These are phyloP conservation scores for Tetheella fluctuosa DNA, from an alignment of 2,888 invertebrate genomes.

Conservation along the genomic window DNA sequence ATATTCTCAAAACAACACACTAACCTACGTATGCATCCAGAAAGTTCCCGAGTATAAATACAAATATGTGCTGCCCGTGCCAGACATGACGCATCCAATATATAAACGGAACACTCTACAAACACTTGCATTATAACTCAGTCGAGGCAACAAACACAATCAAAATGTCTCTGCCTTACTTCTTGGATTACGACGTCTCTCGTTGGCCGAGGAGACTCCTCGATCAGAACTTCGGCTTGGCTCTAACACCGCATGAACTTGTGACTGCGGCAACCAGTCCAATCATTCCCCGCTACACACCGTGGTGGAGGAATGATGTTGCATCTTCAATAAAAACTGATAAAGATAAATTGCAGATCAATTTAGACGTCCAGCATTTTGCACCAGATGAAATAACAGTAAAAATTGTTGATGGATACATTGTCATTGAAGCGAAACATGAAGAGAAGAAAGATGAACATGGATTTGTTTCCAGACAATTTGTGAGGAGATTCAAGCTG, in stretches of 20 bases:
- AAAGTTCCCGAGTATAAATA: slow-evolving; percentile 47
- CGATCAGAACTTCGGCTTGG: slow-evolving; percentile 74
- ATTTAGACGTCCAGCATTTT: slow-evolving; percentile 90
- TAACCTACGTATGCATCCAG: slow-evolving; percentile 35
- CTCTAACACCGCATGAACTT: slow-evolving; percentile 71
- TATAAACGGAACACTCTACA: slow-evolving; percentile 39
- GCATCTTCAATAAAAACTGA: slow-evolving; percentile 80
- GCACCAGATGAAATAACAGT: slow-evolving; percentile 90
- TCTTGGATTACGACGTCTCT: slow-evolving; percentile 64
- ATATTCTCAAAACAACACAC: neutral
- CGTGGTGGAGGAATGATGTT: slow-evolving; percentile 72
- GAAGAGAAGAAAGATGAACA: slow-evolving; percentile 91
- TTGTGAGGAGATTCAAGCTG: slow-evolving; percentile 87
- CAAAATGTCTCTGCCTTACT: slow-evolving; percentile 68
- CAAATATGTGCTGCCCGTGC: slow-evolving; percentile 25
- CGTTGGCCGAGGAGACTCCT: slow-evolving; percentile 69
- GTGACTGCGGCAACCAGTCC: slow-evolving; percentile 56
- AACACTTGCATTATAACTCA: neutral
- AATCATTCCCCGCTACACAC: slow-evolving; percentile 49
- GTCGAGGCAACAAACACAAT: neutral
- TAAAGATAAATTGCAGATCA: slow-evolving; percentile 86
- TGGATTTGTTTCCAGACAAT: slow-evolving; percentile 89
- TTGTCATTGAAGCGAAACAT: slow-evolving; percentile 91
- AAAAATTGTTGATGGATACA: slow-evolving; percentile 87
- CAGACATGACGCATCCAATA: slow-evolving; percentile 36